Conservation (phyloP, 2,797 vertebrate species). For the Oceanodroma leucorhoa region DNA sequence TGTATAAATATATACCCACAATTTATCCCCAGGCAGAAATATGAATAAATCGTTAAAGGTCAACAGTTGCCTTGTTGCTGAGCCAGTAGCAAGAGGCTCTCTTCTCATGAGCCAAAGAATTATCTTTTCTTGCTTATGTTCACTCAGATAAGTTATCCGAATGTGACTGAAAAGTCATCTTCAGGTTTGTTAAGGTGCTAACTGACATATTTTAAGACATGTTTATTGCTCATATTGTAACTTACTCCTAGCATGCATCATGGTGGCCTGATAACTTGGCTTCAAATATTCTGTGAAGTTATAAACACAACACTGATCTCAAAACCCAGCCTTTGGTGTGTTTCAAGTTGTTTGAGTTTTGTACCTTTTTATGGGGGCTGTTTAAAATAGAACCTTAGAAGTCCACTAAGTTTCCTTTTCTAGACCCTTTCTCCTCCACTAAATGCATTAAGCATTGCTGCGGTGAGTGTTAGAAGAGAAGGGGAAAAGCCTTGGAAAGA, state of each 20-base stretch:
- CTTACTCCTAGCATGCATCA: neutral
- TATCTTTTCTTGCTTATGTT: neutral
- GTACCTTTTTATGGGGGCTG: neutral
- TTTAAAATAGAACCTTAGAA: neutral
- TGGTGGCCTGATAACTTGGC: neutral
- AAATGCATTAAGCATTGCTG: neutral
- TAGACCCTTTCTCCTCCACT: neutral
- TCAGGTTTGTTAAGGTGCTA: neutral
- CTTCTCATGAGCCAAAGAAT: neutral
- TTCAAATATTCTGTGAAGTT: neutral
- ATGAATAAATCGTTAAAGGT: neutral
- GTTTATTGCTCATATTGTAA: neutral
- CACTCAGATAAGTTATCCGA: neutral
- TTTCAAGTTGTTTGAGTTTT: neutral
- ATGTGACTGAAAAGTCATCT: neutral
- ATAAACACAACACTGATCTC: neutral
- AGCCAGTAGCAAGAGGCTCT: neutral
- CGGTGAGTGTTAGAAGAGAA: neutral
- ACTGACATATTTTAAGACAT: neutral
- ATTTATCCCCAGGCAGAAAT: neutral
- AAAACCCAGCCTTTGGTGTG: neutral
- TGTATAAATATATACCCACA: neutral
- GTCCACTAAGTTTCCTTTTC: neutral
- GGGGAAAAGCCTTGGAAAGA: neutral
- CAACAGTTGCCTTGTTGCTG: neutral